phyloP scores from a whole-genome alignment of 2,113 vertebrate genomes.

The Melanocharis versteri region DNA sequence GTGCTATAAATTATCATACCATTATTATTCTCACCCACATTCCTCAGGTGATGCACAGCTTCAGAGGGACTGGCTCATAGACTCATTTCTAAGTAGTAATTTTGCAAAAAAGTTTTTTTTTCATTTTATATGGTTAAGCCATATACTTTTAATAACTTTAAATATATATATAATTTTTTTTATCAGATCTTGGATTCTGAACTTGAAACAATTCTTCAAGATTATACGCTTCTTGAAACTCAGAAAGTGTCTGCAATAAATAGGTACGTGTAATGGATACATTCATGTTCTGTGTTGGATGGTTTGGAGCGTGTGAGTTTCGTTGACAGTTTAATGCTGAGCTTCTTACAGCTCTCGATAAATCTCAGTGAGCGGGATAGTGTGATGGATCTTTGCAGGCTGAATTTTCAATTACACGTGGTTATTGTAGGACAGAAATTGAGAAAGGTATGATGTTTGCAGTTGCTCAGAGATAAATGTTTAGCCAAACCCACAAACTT shows the following conservation, averaged over 20 bases:
- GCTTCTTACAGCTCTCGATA: not conserved
- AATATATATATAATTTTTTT: not conserved
- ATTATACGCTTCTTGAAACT: not conserved
- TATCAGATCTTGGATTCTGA: constrained; percentile 26
- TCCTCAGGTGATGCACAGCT: not conserved
- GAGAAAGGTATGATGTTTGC: not conserved
- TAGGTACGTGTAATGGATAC: not conserved
- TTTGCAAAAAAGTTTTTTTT: not conserved
- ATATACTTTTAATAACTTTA: not conserved
- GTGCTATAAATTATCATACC: not conserved
- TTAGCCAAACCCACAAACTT: not conserved
- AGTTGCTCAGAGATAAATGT: not conserved
- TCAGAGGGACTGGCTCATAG: not conserved
- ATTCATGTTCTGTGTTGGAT: not conserved
- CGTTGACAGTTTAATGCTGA: not conserved
- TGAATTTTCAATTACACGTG: not conserved
- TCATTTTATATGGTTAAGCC: not conserved
- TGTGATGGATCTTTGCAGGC: not conserved
- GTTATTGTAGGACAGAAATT: not conserved
- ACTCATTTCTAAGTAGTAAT: not conserved
- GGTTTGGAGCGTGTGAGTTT: not conserved
- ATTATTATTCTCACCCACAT: not conserved
- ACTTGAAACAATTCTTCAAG: not conserved
- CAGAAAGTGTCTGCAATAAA: not conserved
- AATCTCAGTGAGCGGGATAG: not conserved